Evolutionary conservation across 2,888 invertebrate species (phyloP), one percentile per base, ranked within the genome.

Genomic region (Trissoscelio sp.): DNA sequence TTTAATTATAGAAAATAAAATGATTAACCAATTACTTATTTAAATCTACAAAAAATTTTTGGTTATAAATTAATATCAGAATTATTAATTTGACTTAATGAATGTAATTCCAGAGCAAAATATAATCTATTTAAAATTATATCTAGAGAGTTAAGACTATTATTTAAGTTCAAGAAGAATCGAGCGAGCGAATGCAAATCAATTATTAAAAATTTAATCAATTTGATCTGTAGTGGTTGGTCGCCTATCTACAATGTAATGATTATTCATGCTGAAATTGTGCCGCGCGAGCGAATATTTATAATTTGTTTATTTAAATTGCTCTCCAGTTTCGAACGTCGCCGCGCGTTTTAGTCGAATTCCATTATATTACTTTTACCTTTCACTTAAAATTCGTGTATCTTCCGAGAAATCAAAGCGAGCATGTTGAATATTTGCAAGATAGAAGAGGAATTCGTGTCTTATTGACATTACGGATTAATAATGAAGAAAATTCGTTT

Each of bases 141-240:
- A 90, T 90, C 89, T 87, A 88, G 87, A 84, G 85, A 86, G 87
- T 86, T 85, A 87, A 83, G 60, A 37, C 57, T 57, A 66, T 74
- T 75, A 75, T 75, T 75, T 67, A 75, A 75, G 75, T 75, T 75
- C 66, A 67, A 75, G 75, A 48, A 75, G 67, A 75, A 44, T 42
- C 51, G 67, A 67, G 42, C 87, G 87, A 87, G 83, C 86, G 88
- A 88, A 90, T 90, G 90, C 89, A 91, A 91, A 91, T 91, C 90
- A 90, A 90, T 90, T 91, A 89, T 90, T 89, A 91, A 91, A 90
- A 91, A 91, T 91, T 90, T 89, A 91, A 91, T 91, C 91, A 91
- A 91, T 90, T 89, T 89, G 88, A 91, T 91, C 90, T 88, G 86
- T 86, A 85, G 86, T 88, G 87, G 88, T 89, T 89, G 87, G 87